Evolutionary conservation across 2,888 invertebrate species (phyloP).

Genomic region (Drosophila testacea): DNA sequence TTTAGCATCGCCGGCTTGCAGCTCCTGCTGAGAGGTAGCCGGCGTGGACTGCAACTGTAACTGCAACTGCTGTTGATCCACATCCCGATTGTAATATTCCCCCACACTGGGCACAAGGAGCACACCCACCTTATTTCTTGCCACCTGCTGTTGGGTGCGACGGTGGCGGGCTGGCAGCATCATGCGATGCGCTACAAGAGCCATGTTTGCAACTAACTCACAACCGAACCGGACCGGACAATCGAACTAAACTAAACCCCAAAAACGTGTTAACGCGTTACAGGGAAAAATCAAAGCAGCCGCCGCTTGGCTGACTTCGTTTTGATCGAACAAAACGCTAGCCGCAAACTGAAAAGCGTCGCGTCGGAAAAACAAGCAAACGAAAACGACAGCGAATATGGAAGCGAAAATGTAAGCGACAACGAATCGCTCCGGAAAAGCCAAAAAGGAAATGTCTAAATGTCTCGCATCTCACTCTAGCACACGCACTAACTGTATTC

Average conservation of each 20-base stretch:
- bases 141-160: slow-evolving; percentile 67
- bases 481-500: slow-evolving; percentile 13
- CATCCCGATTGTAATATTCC: slow-evolving; percentile 58
- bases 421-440: slow-evolving; percentile 72
- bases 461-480: slow-evolving; percentile 42
- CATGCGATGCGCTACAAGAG: slow-evolving; percentile 82
- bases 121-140: slow-evolving; percentile 78
- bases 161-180: slow-evolving; percentile 72
- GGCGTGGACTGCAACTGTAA: slow-evolving; percentile 25
- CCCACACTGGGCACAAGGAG: slow-evolving; percentile 72
- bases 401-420: slow-evolving; percentile 20
- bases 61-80: slow-evolving; percentile 29
- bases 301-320: slow-evolving; percentile 44
- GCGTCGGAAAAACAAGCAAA: slow-evolving; percentile 35
- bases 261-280: neutral
- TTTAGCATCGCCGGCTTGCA: slow-evolving; percentile 49
- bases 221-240: neutral
- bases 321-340: slow-evolving; percentile 76
- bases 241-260: neutral
- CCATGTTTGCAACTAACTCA: slow-evolving; percentile 58
- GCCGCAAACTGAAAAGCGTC: slow-evolving; percentile 59
- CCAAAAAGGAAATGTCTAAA: slow-evolving; percentile 58
- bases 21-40: slow-evolving; percentile 30
- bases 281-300: slow-evolving; percentile 25
- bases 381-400: slow-evolving; percentile 38